These are phyloP conservation scores for Sinocyclocheilus rhinocerous DNA, from an alignment of 2,113 vertebrate genomes.

Conservation along the genomic window DNA sequence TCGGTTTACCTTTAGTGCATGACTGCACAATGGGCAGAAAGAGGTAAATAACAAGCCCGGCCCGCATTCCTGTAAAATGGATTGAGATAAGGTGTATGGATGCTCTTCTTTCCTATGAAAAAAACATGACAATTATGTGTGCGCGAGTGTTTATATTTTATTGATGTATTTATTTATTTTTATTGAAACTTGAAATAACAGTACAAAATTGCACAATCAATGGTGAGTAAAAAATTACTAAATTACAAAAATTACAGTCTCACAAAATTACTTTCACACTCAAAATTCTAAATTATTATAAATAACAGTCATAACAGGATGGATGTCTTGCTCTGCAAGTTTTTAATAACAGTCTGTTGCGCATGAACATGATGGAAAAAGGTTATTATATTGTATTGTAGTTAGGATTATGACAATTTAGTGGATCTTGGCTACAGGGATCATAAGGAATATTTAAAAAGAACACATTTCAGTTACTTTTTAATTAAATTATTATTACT, in stretches of 20 bases:
- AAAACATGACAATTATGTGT: not conserved
- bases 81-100: not conserved
- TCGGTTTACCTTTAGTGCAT: constrained; percentile 61
- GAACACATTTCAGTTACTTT: too few species aligned
- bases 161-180: not conserved
- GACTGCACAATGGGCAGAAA: constrained; percentile 34
- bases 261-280: not conserved
- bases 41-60: constrained; percentile 54
- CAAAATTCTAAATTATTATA: not conserved
- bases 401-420: not conserved
- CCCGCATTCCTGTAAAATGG: constrained; percentile 22
- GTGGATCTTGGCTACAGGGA: not conserved
- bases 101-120: not conserved
- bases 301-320: not conserved
- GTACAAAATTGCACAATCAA: not conserved
- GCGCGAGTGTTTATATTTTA: not conserved
- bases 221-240: not conserved
- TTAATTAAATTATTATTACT: too few species aligned
- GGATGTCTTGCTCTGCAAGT: not conserved
- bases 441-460: not conserved
- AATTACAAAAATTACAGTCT: not conserved
- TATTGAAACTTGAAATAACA: not conserved
- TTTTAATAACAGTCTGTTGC: not conserved
- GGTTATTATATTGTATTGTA: not conserved
- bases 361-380: not conserved